Conservation (phyloP, 2,797 vertebrate genomes). For the Bovichtus diacanthus region DNA sequence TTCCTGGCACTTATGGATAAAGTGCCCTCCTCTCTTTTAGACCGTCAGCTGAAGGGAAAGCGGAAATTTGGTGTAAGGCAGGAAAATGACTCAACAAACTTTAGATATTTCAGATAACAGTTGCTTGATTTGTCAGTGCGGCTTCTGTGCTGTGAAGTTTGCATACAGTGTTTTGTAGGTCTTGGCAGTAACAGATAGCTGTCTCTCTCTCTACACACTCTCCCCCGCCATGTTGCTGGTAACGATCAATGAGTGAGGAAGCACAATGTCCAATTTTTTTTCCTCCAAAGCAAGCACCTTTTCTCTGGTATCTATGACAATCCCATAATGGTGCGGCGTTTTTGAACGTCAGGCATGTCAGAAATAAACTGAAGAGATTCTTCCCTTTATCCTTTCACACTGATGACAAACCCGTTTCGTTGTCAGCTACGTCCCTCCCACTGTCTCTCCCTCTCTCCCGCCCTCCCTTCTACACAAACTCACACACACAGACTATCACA, state of each 20-base stretch:
- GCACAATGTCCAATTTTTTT: slow-evolving; percentile 51
- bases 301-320: slow-evolving; percentile 49
- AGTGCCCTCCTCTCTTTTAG: slow-evolving; percentile 84
- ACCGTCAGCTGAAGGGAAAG: slow-evolving; percentile 88
- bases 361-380: slow-evolving; percentile 43
- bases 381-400: slow-evolving; percentile 56
- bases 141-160: slow-evolving; percentile 54
- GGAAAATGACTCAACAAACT: slow-evolving; percentile 78
- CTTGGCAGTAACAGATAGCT: slow-evolving; percentile 64
- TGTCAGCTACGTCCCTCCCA: slow-evolving; percentile 29
- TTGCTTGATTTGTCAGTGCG: slow-evolving; percentile 50
- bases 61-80: slow-evolving; percentile 85
- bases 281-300: slow-evolving; percentile 42
- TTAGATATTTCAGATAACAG: slow-evolving; percentile 71
- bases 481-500: slow-evolving; percentile 71
- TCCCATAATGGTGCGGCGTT: slow-evolving; percentile 54
- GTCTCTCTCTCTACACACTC: slow-evolving; percentile 45
- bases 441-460: slow-evolving; percentile 14
- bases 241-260: slow-evolving; percentile 58
- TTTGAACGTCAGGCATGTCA: slow-evolving; percentile 53
- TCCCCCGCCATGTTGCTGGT: slow-evolving; percentile 61
- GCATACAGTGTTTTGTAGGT: slow-evolving; percentile 42
- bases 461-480: slow-evolving; percentile 14
- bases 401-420: slow-evolving; percentile 40
- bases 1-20: slow-evolving; percentile 81